A percentile compares a stretch with the other conserved stretches of the same genome.
Conservation (phyloP, 1,140 invertebrate genomes). For the Euborellia annulipes region DNA sequence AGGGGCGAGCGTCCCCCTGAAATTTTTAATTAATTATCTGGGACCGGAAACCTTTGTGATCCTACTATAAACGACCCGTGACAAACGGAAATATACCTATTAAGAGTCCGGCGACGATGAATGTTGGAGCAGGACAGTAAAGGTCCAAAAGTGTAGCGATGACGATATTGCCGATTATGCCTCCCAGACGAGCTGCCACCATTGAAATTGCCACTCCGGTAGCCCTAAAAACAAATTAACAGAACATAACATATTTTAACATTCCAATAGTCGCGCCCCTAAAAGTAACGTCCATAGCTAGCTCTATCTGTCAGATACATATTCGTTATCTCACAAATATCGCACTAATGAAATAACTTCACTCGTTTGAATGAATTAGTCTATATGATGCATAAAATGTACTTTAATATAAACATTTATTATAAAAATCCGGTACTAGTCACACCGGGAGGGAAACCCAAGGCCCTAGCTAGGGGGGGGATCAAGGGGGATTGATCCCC, state of each 20-base stretch:
- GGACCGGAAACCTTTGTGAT: not conserved
- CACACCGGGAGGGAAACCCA: too few species aligned
- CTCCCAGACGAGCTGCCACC: conserved; percentile 67
- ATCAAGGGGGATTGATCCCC: too few species aligned
- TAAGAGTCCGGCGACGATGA: conserved; percentile 63
- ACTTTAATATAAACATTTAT: too few species aligned
- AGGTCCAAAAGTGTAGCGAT: conserved; percentile 64
- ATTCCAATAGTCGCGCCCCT: too few species aligned
- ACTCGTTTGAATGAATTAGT: too few species aligned
- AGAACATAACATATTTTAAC: too few species aligned
- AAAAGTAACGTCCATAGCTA: too few species aligned
- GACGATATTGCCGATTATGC: conserved; percentile 74
- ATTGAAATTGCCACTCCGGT: conserved; percentile 75
- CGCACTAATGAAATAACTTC: too few species aligned
- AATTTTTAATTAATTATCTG: not conserved
- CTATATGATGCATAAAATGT: too few species aligned
- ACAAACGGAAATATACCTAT: conserved; percentile 31
- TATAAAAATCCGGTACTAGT: too few species aligned
- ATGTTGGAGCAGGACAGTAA: conserved; percentile 70
- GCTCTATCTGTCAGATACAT: not conserved
- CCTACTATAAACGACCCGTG: not conserved
- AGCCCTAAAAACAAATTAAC: conserved; percentile 34
- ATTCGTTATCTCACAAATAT: too few species aligned
- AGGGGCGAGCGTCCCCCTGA: not conserved
- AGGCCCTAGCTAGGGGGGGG: too few species aligned